Conservation (phyloP, 1,140 invertebrate genomes). For the Cardiocondyla obscurior region DNA sequence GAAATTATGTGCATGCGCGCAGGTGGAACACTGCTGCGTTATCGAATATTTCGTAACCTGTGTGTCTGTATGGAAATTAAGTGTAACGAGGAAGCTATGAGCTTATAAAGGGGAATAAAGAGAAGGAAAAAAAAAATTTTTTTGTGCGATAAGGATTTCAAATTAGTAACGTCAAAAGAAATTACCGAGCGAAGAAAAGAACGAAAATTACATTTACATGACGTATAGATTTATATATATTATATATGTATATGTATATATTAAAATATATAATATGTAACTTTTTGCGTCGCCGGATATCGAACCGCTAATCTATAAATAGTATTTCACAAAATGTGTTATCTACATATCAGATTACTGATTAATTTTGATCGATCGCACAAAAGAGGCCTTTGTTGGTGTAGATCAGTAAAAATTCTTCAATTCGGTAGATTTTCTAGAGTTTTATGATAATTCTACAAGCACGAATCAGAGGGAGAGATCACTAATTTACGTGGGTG, state of each 20-base stretch:
- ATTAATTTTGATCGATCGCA: not conserved
- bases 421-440: too few relatives aligned
- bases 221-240: not conserved
- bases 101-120: not conserved
- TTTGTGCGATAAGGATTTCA: not conserved
- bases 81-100: not conserved
- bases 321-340: not conserved
- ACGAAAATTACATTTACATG: not conserved
- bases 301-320: not conserved
- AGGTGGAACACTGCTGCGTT: constrained; percentile 21
- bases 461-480: not conserved
- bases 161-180: not conserved
- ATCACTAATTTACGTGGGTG: not conserved
- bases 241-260: not conserved
- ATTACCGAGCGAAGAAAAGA: not conserved
- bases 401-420: not conserved
- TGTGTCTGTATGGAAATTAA: constrained; percentile 5
- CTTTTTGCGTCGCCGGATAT: not conserved
- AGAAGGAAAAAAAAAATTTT: not conserved
- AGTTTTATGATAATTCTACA: not conserved
- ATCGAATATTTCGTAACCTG: constrained; percentile 37
- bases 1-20: constrained; percentile 14
- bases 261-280: not conserved
- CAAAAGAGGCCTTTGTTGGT: not conserved
- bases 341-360: not conserved